Evolutionary conservation across 2,113 vertebrate genomes (phyloP).

Genomic region (Ailuropoda melanoleuca): DNA sequence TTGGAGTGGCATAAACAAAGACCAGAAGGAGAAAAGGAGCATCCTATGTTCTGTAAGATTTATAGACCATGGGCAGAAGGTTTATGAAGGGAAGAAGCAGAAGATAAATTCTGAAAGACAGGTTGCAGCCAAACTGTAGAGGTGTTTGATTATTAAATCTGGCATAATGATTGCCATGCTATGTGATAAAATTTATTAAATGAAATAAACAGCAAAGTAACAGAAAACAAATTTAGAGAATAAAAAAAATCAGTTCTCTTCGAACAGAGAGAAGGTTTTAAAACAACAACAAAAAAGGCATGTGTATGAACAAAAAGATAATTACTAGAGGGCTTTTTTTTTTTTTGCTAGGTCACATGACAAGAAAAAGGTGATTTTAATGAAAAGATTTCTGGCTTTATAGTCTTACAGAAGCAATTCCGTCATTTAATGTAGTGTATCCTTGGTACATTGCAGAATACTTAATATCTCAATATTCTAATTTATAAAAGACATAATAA

Average conservation of each 20-base stretch:
- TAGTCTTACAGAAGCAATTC: not conserved
- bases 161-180: not conserved
- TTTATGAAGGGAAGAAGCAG: not conserved
- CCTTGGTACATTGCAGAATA: not conserved
- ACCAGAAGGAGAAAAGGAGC: not conserved
- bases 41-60: not conserved
- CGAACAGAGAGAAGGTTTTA: not conserved
- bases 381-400: not conserved
- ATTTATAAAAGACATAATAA: not conserved
- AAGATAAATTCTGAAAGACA: not conserved
- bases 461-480: not conserved
- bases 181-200: not conserved
- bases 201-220: not conserved
- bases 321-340: not conserved
- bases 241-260: not conserved
- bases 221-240: not conserved
- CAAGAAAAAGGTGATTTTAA: not conserved
- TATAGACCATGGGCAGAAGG: not conserved
- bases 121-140: not conserved
- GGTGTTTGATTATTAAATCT: not conserved
- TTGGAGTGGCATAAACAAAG: not conserved
- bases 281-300: not conserved
- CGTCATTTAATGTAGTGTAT: not conserved
- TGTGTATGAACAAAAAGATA: not conserved
- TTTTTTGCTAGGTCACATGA: not conserved